Evolutionary conservation across 53 echinoderm and acorn worm species (phyloP), one percentile per base, ranked within the genome.

Genomic region (Paelopatides confundens): DNA sequence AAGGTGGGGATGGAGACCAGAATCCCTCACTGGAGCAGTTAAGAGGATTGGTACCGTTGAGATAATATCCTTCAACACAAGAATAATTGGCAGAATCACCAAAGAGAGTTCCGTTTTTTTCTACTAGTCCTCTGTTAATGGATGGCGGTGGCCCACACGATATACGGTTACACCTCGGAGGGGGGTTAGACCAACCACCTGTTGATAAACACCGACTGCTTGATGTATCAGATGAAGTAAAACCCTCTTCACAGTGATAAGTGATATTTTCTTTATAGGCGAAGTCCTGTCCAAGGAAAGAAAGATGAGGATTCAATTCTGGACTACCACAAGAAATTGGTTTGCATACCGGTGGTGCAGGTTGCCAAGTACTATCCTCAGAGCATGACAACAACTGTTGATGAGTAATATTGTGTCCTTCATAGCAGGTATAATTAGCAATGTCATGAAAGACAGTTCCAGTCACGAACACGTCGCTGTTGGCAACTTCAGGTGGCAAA

Each of bases 361-460:
- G 31, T 37, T 79, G 87, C 95, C 95, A 94, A 17, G 58, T 24
- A 28, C 88, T 83, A 26, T 85, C 52, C 3, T 90, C 43, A 27
- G 74, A 76, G 70, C 95, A 94, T 32, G 35, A 86, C 17, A 33
- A 39, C 23, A 26, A 26, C 1, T 10, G 40, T 74, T 74, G 47
- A 21, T 86, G 82, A 17, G 17, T 14, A 27, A 69, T 32, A 15
- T 63, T 63, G 62, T 92, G 93, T 1, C 98, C 98, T n/a, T 26
- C 9, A 46, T 94, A 53, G 33, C 98, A 97, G 7, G 76, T 48
- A 68, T 95, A 97, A 4, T 86, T 26, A 8, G 93, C 94, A 2
- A 88, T 76, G 11, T 84, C 76, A 50, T 92, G 89, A 10, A 74
- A 13, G 46, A 12, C 28, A 13, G 74, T 74, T 7, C 74, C 74